These are phyloP conservation scores for Protophormia terraenovae DNA, from an alignment of 2,888 invertebrate species.

Conservation along the genomic window DNA sequence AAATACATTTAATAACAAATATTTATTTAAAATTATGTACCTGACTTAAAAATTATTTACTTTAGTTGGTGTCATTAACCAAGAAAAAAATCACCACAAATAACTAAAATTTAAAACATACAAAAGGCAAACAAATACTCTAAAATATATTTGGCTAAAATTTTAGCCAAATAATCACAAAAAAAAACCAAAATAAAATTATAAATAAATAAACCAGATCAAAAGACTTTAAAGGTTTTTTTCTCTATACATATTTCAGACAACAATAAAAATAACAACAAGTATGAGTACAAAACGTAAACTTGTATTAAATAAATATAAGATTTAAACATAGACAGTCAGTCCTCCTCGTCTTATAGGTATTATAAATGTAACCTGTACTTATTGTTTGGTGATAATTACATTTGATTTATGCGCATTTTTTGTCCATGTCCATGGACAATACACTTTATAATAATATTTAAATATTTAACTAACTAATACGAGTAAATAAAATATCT, in stretches of 20 bases:
- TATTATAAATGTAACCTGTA: slow-evolving; percentile 2
- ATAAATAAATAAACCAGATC: slow-evolving; percentile 53
- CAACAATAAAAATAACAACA: slow-evolving; percentile 20
- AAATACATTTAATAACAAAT: neutral
- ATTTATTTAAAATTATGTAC: neutral
- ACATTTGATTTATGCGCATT: slow-evolving; percentile 64
- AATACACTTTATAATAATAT: slow-evolving; percentile 36
- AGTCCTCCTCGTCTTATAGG: neutral
- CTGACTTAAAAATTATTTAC: neutral
- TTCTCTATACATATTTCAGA: neutral
- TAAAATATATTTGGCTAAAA: slow-evolving; percentile 21
- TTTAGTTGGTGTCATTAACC: neutral
- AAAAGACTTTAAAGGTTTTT: slow-evolving; percentile 38
- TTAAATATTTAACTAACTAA: slow-evolving; percentile 40
- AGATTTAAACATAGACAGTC: slow-evolving; percentile 10
- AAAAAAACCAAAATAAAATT: neutral
- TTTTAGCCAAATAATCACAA: no score
- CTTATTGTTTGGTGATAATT: slow-evolving; percentile 58
- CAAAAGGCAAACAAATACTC: slow-evolving; percentile 4
- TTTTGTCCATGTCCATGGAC: slow-evolving; percentile 21
- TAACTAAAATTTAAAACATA: neutral
- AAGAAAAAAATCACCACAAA: neutral
- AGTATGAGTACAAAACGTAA: slow-evolving; percentile 36
- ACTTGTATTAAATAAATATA: slow-evolving; percentile 48
- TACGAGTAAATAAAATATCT: no score